Evolutionary conservation across 2,113 vertebrate genomes (phyloP).

Genomic region (Tenrec ecaudatus): DNA sequence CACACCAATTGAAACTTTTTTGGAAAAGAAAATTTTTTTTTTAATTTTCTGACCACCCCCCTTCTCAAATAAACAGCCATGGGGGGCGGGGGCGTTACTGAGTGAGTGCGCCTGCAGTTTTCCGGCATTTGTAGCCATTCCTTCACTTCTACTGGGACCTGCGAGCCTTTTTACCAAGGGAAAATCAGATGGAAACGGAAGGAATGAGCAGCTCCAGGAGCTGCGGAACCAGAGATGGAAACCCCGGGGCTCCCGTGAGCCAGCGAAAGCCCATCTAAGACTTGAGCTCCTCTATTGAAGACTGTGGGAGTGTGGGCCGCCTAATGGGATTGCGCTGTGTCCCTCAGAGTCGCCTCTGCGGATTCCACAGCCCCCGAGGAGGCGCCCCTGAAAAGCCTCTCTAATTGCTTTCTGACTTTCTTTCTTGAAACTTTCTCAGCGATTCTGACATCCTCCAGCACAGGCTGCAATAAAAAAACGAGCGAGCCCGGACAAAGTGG

Average conservation of each 20-base stretch:
- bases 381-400: slow-evolving; percentile 68
- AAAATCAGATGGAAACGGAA: slow-evolving; percentile 59
- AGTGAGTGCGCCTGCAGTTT: neutral
- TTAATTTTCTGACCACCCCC: too few species aligned
- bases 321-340: slow-evolving; percentile 69
- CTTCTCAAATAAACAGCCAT: neutral
- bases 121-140: slow-evolving; percentile 21
- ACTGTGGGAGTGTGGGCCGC: slow-evolving; percentile 75
- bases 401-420: slow-evolving; percentile 84
- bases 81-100: neutral
- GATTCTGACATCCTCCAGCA: slow-evolving; percentile 72
- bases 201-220: slow-evolving; percentile 43
- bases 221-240: slow-evolving; percentile 39
- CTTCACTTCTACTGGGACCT: neutral
- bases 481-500: slow-evolving; percentile 59
- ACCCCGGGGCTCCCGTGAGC: slow-evolving; percentile 45
- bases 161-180: slow-evolving; percentile 30
- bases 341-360: slow-evolving; percentile 52
- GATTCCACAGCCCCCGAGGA: slow-evolving; percentile 57
- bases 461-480: slow-evolving; percentile 27
- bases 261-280: slow-evolving; percentile 31
- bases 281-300: slow-evolving; percentile 67
- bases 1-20: neutral
- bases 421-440: slow-evolving; percentile 81
- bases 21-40: neutral